phyloP scores from a whole-genome alignment of 2,888 invertebrate genomes.

The Microctonus brassicae region DNA sequence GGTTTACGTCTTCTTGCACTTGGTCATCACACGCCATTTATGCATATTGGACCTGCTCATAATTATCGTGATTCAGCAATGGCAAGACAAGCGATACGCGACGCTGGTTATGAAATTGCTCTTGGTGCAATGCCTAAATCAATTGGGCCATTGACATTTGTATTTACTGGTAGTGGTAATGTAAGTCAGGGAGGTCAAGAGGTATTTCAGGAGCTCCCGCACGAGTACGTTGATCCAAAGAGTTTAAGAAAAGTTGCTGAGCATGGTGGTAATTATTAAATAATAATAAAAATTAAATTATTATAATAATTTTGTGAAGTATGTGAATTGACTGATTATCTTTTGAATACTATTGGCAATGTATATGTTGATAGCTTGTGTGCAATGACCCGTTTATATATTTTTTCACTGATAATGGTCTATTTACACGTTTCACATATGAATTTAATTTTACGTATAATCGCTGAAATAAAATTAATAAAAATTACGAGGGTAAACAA shows the following conservation, averaged over 20 bases:
- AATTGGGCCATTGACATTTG: conserved; percentile 95
- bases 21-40: conserved; percentile 99
- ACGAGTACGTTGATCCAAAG: conserved; percentile 97
- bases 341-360: neutral
- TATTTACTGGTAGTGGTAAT: conserved; percentile 98
- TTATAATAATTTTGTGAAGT: neutral
- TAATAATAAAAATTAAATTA: conserved; percentile 2
- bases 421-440: neutral
- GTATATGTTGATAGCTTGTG: conserved; percentile 9
- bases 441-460: no score
- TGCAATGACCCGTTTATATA: conserved; percentile 16
- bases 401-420: neutral
- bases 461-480: no score
- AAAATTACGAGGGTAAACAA: no score
- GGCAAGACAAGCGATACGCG: conserved; percentile 96
- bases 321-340: neutral
- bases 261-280: conserved; percentile 85
- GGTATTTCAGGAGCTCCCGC: conserved; percentile 96
- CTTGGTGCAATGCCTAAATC: conserved; percentile 96
- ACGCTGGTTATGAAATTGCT: conserved; percentile 99
- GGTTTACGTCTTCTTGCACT: conserved; percentile 93
- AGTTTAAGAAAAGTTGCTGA: conserved; percentile 95
- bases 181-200: conserved; percentile 92
- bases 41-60: conserved; percentile 98
- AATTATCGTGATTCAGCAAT: conserved; percentile 98